Evolutionary conservation across 2,888 invertebrate genomes (phyloP), one percentile per base, ranked within the genome.

Genomic region (Archaeoteleia sp.): DNA sequence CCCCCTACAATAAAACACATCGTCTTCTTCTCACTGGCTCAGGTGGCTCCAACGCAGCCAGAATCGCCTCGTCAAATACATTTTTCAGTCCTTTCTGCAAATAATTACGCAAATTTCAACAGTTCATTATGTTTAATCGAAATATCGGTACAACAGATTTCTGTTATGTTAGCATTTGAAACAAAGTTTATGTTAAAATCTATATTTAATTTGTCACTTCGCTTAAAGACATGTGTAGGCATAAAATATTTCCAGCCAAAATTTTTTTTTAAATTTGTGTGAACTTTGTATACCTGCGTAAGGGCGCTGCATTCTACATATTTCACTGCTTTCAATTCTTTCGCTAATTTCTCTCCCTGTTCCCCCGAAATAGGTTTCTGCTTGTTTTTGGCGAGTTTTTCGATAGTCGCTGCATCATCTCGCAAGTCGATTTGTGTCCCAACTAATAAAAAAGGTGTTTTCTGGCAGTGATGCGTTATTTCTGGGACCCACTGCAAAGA

Each of bases 271-370:
- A n/a, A n/a, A n/a, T n/a, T n/a, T n/a, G n/a, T n/a, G n/a, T n/a
- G n/a, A n/a, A n/a, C n/a, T n/a, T n/a, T n/a, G n/a, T 71, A 76
- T 82, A 91, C 92, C 91, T 97, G 98, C 85, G 98, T 98, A 65
- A 98, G 89, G 77, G 98, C 98, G 68, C 98, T 98, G 87, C 98
- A 98, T 87, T 99, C 98, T 2, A 98, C 98, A 87, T 98, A 98
- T 90, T 98, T 98, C 48, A 98, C 98, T 70, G 98, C 98, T 87
- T 96, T 96, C 81, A 98, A 89, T 89, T 98, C 98, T 85, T 96
- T 96, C 15, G 98, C 97, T 79, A 98, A 88, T 87, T 97, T 98
- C 85, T 99, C 98, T 30, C 98, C 98, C 85, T 95, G 95, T 84
- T 98, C 98, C 74, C 93, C 90, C 14, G 96, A 93, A 66, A 98